Evolutionary conservation across 2,888 invertebrate genomes (phyloP), one percentile per base, ranked within the genome.

Genomic region (Endomychus coccineus): DNA sequence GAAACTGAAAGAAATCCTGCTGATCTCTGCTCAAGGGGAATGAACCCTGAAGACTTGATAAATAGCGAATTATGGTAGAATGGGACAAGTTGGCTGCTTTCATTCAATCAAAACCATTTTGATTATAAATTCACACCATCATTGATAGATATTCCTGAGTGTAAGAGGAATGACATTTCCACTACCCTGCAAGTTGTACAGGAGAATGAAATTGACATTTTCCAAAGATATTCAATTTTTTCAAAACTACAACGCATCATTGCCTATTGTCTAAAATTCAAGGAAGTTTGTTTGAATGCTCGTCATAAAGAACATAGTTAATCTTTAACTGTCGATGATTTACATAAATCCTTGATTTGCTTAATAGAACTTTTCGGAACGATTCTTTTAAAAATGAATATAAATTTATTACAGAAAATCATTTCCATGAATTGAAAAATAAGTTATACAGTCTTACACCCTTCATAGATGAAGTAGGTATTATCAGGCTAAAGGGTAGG

Each of bases 61-160:
- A 13, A 24, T n/a, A 24, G 21, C 11, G 7, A 6, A 27, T 33
- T 32, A 7, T 40, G 38, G 33, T 40, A 24, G 25, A 3, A 28
- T 4, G 37, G 23, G 2, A 27, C 41, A 13, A 12, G 3, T 10
- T 38, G 33, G 27, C 10, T 38, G 9, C 5, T 14, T 4, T 7
- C 17, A 9, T 6, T 21, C 5, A 7, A 6, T 7, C 6, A 19
- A 19, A 19, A 19, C 21, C n/a, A n/a, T n/a, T n/a, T n/a, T n/a
- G n/a, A n/a, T n/a, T n/a, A n/a, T n/a, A n/a, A n/a, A n/a, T n/a
- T n/a, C n/a, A n/a, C n/a, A n/a, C n/a, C n/a, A n/a, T n/a, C n/a
- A n/a, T n/a, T n/a, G n/a, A n/a, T n/a, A n/a, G n/a, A n/a, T n/a
- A n/a, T n/a, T n/a, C n/a, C n/a, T n/a, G n/a, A n/a, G n/a, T n/a